phyloP scores from a whole-genome alignment of 2,888 invertebrate species.

The Tipula vernalis region DNA sequence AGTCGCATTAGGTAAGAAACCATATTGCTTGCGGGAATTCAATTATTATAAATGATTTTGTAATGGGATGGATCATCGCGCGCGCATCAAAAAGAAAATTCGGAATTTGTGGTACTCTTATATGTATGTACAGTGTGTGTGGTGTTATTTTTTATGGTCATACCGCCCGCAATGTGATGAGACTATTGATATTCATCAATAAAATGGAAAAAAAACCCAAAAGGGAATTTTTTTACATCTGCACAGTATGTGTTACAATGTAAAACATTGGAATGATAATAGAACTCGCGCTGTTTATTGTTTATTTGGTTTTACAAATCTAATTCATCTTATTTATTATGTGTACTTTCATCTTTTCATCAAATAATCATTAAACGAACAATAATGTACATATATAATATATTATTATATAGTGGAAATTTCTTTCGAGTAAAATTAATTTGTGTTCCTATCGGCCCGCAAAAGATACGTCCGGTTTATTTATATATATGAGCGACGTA shows the following conservation, averaged over 20 bases:
- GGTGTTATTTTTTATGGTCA: not conserved
- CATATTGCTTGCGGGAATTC: not conserved
- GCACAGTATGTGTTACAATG: not conserved
- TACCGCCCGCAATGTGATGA: not conserved
- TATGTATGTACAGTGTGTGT: not conserved
- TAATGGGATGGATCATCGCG: not conserved
- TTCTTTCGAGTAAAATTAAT: not conserved
- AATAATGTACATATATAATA: not conserved
- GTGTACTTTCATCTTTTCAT: not conserved
- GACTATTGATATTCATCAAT: not conserved
- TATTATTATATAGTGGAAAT: not conserved
- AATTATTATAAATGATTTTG: not conserved
- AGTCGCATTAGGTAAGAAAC: not conserved
- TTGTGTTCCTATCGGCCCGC: not conserved
- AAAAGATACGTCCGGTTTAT: not conserved
- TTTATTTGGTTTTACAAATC: not conserved
- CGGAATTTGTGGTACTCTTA: not conserved
- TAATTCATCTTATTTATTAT: not conserved
- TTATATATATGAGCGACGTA: not conserved
- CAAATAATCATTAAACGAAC: not conserved
- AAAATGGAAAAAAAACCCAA: not conserved
- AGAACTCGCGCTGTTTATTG: not conserved
- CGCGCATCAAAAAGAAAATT: not conserved
- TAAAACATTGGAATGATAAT: not conserved
- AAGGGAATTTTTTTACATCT: not conserved